phyloP scores from a whole-genome alignment of 2,888 invertebrate genomes.

The Cosmorhoe ocellata region DNA sequence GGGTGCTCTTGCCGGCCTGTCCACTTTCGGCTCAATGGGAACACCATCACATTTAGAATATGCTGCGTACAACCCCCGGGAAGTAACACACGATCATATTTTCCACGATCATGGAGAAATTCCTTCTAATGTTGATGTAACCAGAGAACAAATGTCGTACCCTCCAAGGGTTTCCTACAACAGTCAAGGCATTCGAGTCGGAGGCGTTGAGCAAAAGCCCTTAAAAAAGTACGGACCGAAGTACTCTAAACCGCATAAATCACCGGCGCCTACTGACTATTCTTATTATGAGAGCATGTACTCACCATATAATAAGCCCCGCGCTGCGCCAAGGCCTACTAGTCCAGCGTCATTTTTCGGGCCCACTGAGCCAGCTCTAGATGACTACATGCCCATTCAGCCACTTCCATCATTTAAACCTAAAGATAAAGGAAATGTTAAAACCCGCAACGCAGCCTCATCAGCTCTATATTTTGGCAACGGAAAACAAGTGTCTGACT shows the following conservation, averaged over 20 bases:
- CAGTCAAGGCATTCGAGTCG: slow-evolving; percentile 62
- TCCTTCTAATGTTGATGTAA: slow-evolving; percentile 59
- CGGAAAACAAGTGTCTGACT: slow-evolving; percentile 53
- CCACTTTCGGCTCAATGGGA: slow-evolving; percentile 59
- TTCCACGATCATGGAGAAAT: slow-evolving; percentile 79
- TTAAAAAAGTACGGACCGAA: slow-evolving; percentile 58
- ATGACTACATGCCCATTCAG: slow-evolving; percentile 58
- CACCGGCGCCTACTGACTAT: slow-evolving; percentile 51
- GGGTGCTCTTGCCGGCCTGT: slow-evolving; percentile 50
- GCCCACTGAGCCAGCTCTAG: slow-evolving; percentile 44
- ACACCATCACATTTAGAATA: slow-evolving; percentile 69
- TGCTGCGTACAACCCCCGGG: slow-evolving; percentile 69
- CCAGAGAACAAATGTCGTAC: slow-evolving; percentile 54
- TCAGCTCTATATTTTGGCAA: slow-evolving; percentile 47
- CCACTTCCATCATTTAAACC: slow-evolving; percentile 57
- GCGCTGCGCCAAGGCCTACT: slow-evolving; percentile 49
- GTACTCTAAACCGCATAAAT: slow-evolving; percentile 53
- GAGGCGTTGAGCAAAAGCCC: slow-evolving; percentile 43
- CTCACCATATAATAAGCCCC: slow-evolving; percentile 48
- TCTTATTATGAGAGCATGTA: slow-evolving; percentile 74
- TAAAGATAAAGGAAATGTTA: slow-evolving; percentile 53
- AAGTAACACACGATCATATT: slow-evolving; percentile 78
- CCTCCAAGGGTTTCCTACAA: slow-evolving; percentile 68
- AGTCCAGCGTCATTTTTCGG: slow-evolving; percentile 41
- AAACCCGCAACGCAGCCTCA: slow-evolving; percentile 47